Base-by-base conservation (phyloP, 2,888 invertebrate genomes). In the Parascotia fuliginaria region DNA sequence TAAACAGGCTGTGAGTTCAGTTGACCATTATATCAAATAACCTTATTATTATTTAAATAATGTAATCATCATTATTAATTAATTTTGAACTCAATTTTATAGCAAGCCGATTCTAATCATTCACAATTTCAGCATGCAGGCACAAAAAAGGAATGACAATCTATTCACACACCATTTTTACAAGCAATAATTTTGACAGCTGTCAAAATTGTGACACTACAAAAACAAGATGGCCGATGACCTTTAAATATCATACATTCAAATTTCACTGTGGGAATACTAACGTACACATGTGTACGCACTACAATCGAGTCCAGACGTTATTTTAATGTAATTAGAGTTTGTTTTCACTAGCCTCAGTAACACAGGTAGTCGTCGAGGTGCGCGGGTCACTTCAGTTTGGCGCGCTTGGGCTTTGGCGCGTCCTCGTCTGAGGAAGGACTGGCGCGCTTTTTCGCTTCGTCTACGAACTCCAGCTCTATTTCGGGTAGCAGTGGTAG, bases 401-500 rank as follows among this genome's bases (percentile, higher is more conserved):
- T 81, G 15, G 80, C 53, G 7, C 79, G 74, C 67, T 89, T 88
- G 54, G 70, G 3, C 4, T 43, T 44, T 11, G 79, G 80, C 39
- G 62, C 73, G 19, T 70, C 77, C 2, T 61, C 65, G 37, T 70
- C 70, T 0, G 71, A 75, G 0, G 59, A 42, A 0, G 72, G 55
- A 6, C 70, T 47, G 16, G 49, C 34, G 3, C 74, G 55, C 65
- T 79, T 74, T 11, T 50, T 16, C 29, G 40, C 38, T 12, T 38
- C 39, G 3, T 59, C 66, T 0, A 45, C 77, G 54, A 36, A 56
- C 3, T 76, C 76, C 11, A 82, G 73, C 19, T 85, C 77, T 39
- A 90, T 85, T 48, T 89, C 89, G 0, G 91, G 89, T 1, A 93
- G 84, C 2, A 81, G 62, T 0, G 91, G 87, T 14, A 96, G 85